Conservation (phyloP, 2,888 invertebrate genomes). For the Tenthredo mesomela region DNA sequence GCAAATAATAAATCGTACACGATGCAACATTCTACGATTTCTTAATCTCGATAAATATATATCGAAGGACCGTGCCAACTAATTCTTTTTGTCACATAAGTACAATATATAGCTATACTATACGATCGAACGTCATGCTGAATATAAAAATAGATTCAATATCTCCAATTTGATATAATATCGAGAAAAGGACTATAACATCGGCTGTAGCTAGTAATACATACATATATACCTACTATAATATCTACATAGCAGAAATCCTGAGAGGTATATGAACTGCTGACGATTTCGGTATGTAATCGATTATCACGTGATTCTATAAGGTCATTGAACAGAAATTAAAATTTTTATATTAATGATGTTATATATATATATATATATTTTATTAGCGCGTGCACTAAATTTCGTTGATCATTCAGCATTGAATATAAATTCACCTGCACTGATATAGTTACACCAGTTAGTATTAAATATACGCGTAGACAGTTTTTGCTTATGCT, state of each 20-base stretch:
- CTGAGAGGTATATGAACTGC: background rate
- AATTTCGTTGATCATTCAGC: background rate
- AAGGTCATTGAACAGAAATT: conserved; percentile 19
- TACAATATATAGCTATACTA: no score
- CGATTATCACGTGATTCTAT: background rate
- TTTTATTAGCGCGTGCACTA: background rate
- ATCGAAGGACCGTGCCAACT: background rate
- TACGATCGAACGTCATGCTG: background rate
- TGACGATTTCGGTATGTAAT: background rate
- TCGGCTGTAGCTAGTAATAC: no score
- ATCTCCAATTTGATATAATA: background rate
- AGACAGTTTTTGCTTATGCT: no score
- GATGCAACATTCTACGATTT: background rate
- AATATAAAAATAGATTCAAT: background rate
- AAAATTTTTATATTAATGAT: background rate
- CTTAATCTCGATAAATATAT: conserved; percentile 3
- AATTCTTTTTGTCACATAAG: no score
- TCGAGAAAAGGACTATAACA: no score
- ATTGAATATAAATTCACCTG: background rate
- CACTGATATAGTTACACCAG: no score
- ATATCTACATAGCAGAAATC: no score
- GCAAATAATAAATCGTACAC: no score
- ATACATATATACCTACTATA: no score
- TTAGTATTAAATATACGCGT: no score
- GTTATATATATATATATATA: no score